Evolutionary conservation across 2,113 vertebrate species (phyloP), one percentile per base, ranked within the genome.

Genomic region (Actenoides hombroni): DNA sequence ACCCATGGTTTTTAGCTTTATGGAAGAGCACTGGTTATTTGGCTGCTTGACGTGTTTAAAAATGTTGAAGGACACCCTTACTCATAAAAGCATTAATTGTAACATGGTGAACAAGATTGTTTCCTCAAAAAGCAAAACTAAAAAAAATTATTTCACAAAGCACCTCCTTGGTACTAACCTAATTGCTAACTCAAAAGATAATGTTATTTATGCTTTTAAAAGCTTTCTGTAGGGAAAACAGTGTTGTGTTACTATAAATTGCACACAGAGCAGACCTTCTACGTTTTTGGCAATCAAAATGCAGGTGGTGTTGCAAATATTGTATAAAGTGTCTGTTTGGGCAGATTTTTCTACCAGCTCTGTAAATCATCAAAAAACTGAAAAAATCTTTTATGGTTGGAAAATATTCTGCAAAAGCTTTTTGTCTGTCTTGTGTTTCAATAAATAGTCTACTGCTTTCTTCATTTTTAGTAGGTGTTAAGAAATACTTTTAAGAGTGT

Each of bases 281-380:
- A 48, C 2, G 8, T 71, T 79, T 75, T 25, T 51, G 17, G 17
- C 9, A 86, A 77, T 46, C 3, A 88, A 81, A 91, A 86, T 3
- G 17, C 6, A 75, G 39, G 76, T 73, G 33, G 46, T 40, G 39
- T 2, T 35, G 16, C 33, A 91, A 86, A 53, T 29, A 60, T 9
- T 54, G 46, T 54, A 70, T 13, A 83, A 7, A 10, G 5, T 16
- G 83, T 83, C 51, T 40, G 8, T 75, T 78, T 75, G 20, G 7
- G 48, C 5, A 79, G 20, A 26, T 71, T 42, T 75, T 95, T 61
- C 23, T 67, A 53, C 57, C 23, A 70, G 6, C 20, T 67, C 24
- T 39, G 11, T 35, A 57, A 81, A 29, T 33, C 6, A 42, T 23
- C 0, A 2, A 82, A 65, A 67, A 46, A 7, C 37, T 4, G 1